Base-by-base conservation (phyloP, 2,797 vertebrate genomes). In the Pseudochromis fuscus region DNA sequence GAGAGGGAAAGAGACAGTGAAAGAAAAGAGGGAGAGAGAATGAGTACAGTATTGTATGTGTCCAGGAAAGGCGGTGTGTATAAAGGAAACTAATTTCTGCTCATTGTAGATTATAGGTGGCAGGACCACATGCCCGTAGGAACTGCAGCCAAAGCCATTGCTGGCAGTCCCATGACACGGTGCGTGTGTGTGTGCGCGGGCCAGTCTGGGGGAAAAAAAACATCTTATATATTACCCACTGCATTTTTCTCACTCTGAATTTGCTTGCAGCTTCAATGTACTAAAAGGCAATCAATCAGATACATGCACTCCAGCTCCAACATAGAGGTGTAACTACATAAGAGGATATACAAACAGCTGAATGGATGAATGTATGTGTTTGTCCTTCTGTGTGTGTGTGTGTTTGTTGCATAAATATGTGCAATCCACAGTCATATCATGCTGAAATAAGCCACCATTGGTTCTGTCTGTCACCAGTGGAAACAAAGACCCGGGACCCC, bases 31-130 rank as follows among this genome's bases (percentile, higher is more conserved):
- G n/a, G 3, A 45, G n/a, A 23, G 31, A 51, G 49, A 65, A 55
- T 1, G 13, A 64, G 72, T 70, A 58, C n/a, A 65, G 71, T 60
- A 8, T 37, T 64, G 45, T 79, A 66, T 75, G 52, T 83, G 75
- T 81, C 65, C 60, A 66, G 49, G 52, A 61, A 68, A 77, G 65
- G 63, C 35, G 1, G 53, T 19, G 10, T 45, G 52, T 56, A 83
- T 68, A 81, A 81, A 84, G 67, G 73, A 77, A 88, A 85, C 72
- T 84, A 46, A 85, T 84, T 89, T 85, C 82, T 74, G 81, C 76
- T 87, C 69, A 82, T 57, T 82, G 77, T 78, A 79, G 81, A 90
- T 90, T 87, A 89, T 77, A 85, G 84, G 88, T 88, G 82, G 81
- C 79, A 81, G 81, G 55, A 87, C 45, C 83, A 83, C 81, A 83